These are phyloP conservation scores for Sarcophaga rosellei DNA, from an alignment of 2,888 invertebrate genomes.

Conservation along the genomic window DNA sequence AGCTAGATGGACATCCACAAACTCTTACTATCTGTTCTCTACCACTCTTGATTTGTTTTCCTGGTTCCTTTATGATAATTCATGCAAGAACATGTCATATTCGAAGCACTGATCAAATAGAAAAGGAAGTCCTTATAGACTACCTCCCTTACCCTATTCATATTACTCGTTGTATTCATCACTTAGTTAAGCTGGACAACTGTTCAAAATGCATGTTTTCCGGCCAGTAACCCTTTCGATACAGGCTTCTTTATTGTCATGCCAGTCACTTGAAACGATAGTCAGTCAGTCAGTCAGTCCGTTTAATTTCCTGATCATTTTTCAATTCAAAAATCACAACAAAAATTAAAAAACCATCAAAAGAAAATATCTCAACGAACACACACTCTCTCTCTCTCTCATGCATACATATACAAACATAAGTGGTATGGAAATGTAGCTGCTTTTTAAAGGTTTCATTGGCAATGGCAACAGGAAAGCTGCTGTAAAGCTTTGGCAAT, in stretches of 20 bases:
- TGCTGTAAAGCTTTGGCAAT: not conserved
- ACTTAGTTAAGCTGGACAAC: not conserved
- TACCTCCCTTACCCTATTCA: not conserved
- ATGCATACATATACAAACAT: not conserved
- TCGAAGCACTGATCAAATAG: too few species aligned
- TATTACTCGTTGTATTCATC: not conserved
- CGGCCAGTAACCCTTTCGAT: constrained; percentile 72
- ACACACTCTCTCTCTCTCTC: too few species aligned
- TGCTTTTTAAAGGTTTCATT: too few species aligned
- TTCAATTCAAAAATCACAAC: constrained; percentile 72
- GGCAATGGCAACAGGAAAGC: not conserved
- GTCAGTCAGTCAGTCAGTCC: constrained; percentile 71
- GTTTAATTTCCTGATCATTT: constrained; percentile 79
- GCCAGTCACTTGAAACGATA: constrained; percentile 43
- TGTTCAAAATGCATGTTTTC: not conserved
- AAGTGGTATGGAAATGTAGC: not conserved
- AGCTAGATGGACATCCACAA: too few species aligned
- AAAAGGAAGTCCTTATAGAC: too few species aligned
- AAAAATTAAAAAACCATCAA: constrained; percentile 17
- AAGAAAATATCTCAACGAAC: not conserved
- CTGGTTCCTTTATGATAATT: too few species aligned
- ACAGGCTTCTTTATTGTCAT: not conserved
- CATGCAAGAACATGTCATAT: too few species aligned
- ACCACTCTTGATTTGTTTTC: too few species aligned
- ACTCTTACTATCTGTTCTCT: too few species aligned